Evolutionary conservation across 2,888 invertebrate genomes (phyloP), one percentile per base, ranked within the genome.

Genomic region (Monopis laevigella): DNA sequence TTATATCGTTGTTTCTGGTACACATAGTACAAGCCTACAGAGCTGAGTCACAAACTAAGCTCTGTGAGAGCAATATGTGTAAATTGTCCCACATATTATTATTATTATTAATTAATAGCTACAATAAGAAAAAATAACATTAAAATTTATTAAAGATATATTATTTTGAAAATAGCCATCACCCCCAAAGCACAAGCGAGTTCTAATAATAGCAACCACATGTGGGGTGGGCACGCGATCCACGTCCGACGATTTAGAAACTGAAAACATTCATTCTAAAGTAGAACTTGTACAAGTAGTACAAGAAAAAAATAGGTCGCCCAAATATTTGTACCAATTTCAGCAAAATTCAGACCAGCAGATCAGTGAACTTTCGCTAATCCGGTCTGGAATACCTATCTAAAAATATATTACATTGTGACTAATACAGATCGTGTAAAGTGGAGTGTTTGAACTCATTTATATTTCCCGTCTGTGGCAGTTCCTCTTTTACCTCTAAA

Each of bases 361-460:
- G 69, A 64, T 66, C 66, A 55, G 46, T 56, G 68, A 63, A 65
- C 65, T 58, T 52, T 27, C 39, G 19, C 28, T 35, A 26, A 52
- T 52, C 26, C 45, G 52, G 55, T 53, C 52, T 48, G 49, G 58
- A 51, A 46, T 24, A 24, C 6, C 6, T 24, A 32, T 65, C 75
- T 80, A 78, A 70, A 78, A 66, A 74, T 75, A 74, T 74, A 77
- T 66, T 60, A 58, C 61, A 57, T 62, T 59, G 62, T 77, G 74
- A 77, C 65, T 74, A 75, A 75, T 57, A 51, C 63, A 52, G 60
- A 57, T 60, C 60, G 69, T 52, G 64, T 64, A 53, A 59, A 59
- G 60, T 62, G 48, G 58, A 61, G 56, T 58, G 54, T 53, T 66
- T 66, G 54, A 65, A 64, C 63, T 62, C 59, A 59, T 54, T 43